Evolutionary conservation across 2,797 vertebrate species (phyloP), one percentile per base, ranked within the genome.

Genomic region (Megaceryle alcyon): DNA sequence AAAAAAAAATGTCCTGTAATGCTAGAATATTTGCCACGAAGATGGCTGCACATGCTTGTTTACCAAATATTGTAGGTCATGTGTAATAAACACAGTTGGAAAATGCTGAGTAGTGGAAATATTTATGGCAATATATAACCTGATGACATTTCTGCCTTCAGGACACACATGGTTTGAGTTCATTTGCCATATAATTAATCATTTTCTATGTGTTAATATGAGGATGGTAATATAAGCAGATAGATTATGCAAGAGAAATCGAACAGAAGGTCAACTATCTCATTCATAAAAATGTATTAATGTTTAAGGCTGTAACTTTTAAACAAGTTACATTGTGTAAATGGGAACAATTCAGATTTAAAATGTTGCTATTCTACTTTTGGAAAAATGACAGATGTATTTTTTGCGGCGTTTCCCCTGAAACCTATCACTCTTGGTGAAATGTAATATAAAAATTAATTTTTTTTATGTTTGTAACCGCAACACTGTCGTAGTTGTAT

Each of bases 91-190:
- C 73, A 86, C 51, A 57, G 26, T 63, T 82, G 88, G 86, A 96
- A 97, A 95, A 49, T 94, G 94, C 95, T 92, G 86, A 97, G 77
- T 81, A 81, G 87, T 90, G 48, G 75, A 94, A 94, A 94, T 97
- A 95, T 93, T 95, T 94, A 93, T 93, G 48, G 91, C 77, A 93
- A 59, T 96, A 64, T 64, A 84, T 90, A 96, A 96, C 28, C 37
- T 82, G 76, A 71, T 94, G 95, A 91, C 87, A 95, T 96, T 97
- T 97, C 94, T 97, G 73, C 95, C 94, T 97, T 96, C 51, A 91
- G 95, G 95, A 94, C 88, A 91, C 77, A 92, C 65, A 72, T 35
- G 48, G 39, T 94, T 97, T 94, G 92, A 96, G 86, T 93, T 97
- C 43, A 57, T 91, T 91, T 4, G 56, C 79, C 61, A 39, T 90